Percentiles rank a stretch among this genome's conserved stretches.
phyloP scores from a whole-genome alignment of 2,797 vertebrate genomes.

The Sebastes cheni region DNA sequence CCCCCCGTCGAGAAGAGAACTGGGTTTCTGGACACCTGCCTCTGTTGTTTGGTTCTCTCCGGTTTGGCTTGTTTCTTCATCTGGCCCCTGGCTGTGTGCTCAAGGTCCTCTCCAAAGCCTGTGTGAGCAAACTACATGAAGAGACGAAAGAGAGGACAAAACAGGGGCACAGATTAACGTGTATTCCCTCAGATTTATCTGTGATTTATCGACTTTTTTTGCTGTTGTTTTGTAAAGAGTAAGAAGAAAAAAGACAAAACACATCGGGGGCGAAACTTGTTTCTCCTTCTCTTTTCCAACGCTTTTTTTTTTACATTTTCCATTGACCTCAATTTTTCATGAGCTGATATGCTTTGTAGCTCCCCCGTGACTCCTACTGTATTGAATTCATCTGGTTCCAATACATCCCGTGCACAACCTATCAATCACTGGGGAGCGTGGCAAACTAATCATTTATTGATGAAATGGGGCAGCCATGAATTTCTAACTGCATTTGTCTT shows the following conservation, averaged over 20 bases:
- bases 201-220: conserved; percentile 50
- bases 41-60: conserved; percentile 68
- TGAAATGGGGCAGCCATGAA: conserved; percentile 84
- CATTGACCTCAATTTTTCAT: conserved; percentile 85
- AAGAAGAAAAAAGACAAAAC: conserved; percentile 37
- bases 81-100: conserved; percentile 64
- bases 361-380: conserved; percentile 78
- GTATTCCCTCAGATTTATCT: conserved; percentile 36
- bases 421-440: conserved; percentile 86
- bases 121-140: conserved; percentile 61
- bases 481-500: conserved; percentile 87
- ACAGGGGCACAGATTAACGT: conserved; percentile 32
- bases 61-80: conserved; percentile 65
- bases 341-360: conserved; percentile 82
- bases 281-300: conserved; percentile 45
- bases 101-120: conserved; percentile 63
- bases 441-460: conserved; percentile 90
- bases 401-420: conserved; percentile 83
- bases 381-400: conserved; percentile 88
- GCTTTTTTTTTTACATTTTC: conserved; percentile 70
- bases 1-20: conserved; percentile 64
- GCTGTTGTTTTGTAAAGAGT: conserved; percentile 38
- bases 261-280: conserved; percentile 61
- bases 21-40: conserved; percentile 72
- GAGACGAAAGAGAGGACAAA: conserved; percentile 43